Percentiles rank a stretch among this genome's conserved stretches.
Evolutionary conservation across 2,113 vertebrate genomes (phyloP).

Genomic region (Nyctibius bracteatus): DNA sequence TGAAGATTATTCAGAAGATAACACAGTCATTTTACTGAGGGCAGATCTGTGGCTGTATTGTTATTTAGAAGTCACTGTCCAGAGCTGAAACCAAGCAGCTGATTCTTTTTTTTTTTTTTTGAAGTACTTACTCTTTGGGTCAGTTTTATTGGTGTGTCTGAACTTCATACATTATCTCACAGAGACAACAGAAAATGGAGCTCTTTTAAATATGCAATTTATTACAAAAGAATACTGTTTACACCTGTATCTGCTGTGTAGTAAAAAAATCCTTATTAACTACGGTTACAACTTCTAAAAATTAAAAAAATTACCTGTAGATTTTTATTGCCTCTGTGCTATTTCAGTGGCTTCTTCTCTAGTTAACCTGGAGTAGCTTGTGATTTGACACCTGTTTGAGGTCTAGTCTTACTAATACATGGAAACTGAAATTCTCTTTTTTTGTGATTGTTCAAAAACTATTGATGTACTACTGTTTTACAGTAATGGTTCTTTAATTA

Average conservation of each 20-base stretch:
- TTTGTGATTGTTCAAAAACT: background rate
- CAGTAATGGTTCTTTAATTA: background rate
- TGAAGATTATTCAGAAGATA: background rate
- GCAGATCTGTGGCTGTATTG: background rate
- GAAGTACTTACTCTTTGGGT: background rate
- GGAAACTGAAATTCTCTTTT: background rate
- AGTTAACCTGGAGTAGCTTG: background rate
- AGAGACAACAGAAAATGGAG: slow-evolving; percentile 19
- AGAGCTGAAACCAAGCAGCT: slow-evolving; percentile 40
- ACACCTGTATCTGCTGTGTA: background rate
- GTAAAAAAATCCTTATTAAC: background rate
- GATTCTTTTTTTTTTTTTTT: slow-evolving; percentile 11
- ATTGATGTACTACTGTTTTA: background rate
- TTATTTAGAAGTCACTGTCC: slow-evolving; percentile 40
- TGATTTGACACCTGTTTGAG: background rate
- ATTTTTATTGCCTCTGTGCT: background rate
- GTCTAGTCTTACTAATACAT: background rate
- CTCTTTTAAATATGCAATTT: slow-evolving; percentile 20
- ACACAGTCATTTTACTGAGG: background rate
- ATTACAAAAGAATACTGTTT: background rate
- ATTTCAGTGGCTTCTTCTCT: background rate
- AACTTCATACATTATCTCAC: slow-evolving; percentile 2
- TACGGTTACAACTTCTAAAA: background rate
- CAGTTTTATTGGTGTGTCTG: slow-evolving; percentile 43
- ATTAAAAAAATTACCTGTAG: background rate